Evolutionary conservation across 2,113 vertebrate genomes (phyloP).

Genomic region (Salvelinus sp.): DNA sequence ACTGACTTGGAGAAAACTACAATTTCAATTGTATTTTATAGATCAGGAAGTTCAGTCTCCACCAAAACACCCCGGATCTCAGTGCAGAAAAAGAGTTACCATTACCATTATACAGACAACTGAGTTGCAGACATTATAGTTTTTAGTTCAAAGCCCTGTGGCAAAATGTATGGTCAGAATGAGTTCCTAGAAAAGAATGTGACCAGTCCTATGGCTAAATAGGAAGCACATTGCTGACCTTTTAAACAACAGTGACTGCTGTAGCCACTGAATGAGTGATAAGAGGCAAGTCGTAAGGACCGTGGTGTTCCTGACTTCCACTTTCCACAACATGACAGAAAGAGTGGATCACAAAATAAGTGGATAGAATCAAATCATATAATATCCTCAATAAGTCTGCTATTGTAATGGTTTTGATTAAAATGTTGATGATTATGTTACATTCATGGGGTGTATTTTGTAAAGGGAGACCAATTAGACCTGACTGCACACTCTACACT

Average conservation of each 20-base stretch:
- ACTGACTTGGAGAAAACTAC: background rate
- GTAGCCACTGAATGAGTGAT: background rate
- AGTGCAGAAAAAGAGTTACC: background rate
- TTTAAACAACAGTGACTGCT: background rate
- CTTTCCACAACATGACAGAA: background rate
- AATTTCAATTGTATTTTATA: background rate
- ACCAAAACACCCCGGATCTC: background rate
- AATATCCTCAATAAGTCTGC: background rate
- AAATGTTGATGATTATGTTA: background rate
- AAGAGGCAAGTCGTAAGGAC: background rate
- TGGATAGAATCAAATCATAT: background rate
- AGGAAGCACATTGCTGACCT: background rate
- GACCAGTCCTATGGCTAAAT: background rate
- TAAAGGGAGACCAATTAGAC: background rate
- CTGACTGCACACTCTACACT: background rate
- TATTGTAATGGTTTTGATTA: background rate
- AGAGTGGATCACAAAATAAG: background rate
- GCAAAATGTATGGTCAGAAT: background rate
- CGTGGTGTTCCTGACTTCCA: background rate
- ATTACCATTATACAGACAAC: background rate
- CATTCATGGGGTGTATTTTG: background rate
- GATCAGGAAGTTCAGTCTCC: background rate
- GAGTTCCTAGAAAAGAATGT: background rate
- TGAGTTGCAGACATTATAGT: background rate
- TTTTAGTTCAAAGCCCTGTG: background rate